Conservation (phyloP, 1,140 invertebrate species). For the Lepidurus apus region DNA sequence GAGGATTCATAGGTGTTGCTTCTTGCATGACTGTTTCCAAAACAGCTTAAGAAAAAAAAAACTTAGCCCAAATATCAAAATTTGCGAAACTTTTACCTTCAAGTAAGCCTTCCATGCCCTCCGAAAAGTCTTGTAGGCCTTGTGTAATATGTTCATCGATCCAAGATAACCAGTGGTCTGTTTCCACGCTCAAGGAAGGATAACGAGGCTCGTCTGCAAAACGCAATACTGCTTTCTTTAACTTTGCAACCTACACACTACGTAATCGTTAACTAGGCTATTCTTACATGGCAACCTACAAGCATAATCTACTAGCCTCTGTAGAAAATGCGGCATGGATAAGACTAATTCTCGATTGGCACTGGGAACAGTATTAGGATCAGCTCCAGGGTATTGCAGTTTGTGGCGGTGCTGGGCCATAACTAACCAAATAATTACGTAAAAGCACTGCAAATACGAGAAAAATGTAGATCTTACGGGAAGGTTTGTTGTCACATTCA, state of each 20-base stretch:
- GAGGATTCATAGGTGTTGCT: slow-evolving; percentile 42
- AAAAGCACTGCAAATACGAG: neutral
- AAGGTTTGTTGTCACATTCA: slow-evolving; percentile 32
- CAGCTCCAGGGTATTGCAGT: slow-evolving; percentile 25
- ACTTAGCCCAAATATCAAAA: slow-evolving; percentile 29
- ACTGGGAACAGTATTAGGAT: slow-evolving; percentile 27
- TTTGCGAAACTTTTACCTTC: slow-evolving; percentile 24
- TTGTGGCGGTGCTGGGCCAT: slow-evolving; percentile 30
- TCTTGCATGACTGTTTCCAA: slow-evolving; percentile 37
- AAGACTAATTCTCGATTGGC: slow-evolving; percentile 34
- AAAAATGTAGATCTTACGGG: slow-evolving; percentile 26
- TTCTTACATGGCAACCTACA: slow-evolving; percentile 32
- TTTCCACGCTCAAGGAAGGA: slow-evolving; percentile 44
- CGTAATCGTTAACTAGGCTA: neutral
- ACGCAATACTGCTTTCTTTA: neutral
- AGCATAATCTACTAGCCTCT: slow-evolving; percentile 33
- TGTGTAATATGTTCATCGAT: slow-evolving; percentile 47
- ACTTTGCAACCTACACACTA: neutral
- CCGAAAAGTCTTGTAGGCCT: slow-evolving; percentile 43
- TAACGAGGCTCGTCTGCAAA: slow-evolving; percentile 42
- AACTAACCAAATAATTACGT: slow-evolving; percentile 4
- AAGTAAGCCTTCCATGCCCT: slow-evolving; percentile 31
- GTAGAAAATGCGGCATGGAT: slow-evolving; percentile 30
- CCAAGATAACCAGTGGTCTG: slow-evolving; percentile 49
- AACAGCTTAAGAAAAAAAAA: slow-evolving; percentile 32